Evolutionary conservation across 2,888 invertebrate species (phyloP).

Genomic region (Sipha maydis): DNA sequence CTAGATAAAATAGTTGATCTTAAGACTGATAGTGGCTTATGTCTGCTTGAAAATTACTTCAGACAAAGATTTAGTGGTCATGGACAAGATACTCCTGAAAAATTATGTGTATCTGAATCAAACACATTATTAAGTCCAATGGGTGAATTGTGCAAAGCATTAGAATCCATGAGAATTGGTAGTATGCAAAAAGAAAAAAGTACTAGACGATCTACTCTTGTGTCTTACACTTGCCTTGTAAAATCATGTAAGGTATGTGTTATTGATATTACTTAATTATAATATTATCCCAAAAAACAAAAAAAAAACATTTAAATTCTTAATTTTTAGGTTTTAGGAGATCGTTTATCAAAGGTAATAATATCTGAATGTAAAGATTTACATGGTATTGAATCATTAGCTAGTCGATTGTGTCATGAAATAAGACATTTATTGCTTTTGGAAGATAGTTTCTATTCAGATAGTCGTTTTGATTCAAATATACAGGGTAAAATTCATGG

Average conservation of each 20-base stretch:
- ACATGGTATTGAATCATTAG: constrained; percentile 18
- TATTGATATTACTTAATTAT: background rate
- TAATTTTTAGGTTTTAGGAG: constrained; percentile 47
- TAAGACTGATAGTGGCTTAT: constrained; percentile 77
- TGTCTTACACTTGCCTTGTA: constrained; percentile 48
- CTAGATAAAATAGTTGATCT: constrained; percentile 84
- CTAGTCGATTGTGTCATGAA: constrained; percentile 48
- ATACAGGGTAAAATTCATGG: constrained; percentile 55
- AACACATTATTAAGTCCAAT: constrained; percentile 70
- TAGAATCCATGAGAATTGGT: constrained; percentile 68
- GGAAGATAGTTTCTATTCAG: constrained; percentile 60
- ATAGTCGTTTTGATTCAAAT: constrained; percentile 53
- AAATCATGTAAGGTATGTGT: constrained; percentile 52
- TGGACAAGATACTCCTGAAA: constrained; percentile 67
- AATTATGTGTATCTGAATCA: background rate
- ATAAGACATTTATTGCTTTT: constrained; percentile 47
- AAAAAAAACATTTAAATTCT: background rate
- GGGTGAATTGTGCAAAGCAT: constrained; percentile 72
- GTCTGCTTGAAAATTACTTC: constrained; percentile 80
- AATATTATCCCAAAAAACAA: too few relatives aligned
- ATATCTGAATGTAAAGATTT: constrained; percentile 26
- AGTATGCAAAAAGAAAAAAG: constrained; percentile 6
- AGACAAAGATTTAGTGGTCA: constrained; percentile 71
- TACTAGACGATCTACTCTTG: constrained; percentile 27
- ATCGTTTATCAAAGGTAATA: constrained; percentile 44